Evolutionary conservation across 2,888 invertebrate genomes (phyloP).

Genomic region (Melinaea marsaeus): DNA sequence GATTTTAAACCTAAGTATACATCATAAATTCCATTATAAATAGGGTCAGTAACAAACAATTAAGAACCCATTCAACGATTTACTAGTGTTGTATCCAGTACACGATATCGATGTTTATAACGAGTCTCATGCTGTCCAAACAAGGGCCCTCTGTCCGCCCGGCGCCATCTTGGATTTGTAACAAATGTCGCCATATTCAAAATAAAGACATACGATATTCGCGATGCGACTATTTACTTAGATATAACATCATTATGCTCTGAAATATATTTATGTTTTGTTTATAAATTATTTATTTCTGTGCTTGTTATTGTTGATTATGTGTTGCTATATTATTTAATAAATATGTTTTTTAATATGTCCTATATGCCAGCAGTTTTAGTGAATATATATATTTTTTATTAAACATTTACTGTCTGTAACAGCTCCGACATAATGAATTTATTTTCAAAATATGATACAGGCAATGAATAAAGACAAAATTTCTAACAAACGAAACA

Average conservation of each 20-base stretch:
- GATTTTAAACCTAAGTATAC: neutral
- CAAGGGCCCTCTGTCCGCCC: slow-evolving; percentile 67
- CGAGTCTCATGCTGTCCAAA: slow-evolving; percentile 64
- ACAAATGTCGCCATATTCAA: slow-evolving; percentile 71
- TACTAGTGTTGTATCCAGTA: neutral
- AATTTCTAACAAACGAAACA: too few species aligned
- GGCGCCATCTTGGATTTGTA: slow-evolving; percentile 71
- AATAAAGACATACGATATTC: slow-evolving; percentile 60
- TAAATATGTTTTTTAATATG: too few species aligned
- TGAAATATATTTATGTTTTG: neutral
- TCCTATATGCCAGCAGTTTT: too few species aligned
- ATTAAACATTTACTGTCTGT: too few species aligned
- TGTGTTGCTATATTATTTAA: too few species aligned
- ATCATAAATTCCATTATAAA: neutral
- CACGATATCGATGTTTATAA: slow-evolving; percentile 39
- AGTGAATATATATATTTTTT: too few species aligned
- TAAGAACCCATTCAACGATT: too few species aligned
- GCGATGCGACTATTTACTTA: slow-evolving; percentile 38
- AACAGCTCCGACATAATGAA: too few species aligned
- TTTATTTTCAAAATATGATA: too few species aligned
- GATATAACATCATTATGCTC: slow-evolving; percentile 12
- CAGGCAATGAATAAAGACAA: too few species aligned
- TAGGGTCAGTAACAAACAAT: too few species aligned
- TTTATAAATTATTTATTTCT: neutral
- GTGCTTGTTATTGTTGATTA: too few species aligned